phyloP scores from a whole-genome alignment of 2,797 vertebrate genomes.

The Parauchenoglanis ngamensis region DNA sequence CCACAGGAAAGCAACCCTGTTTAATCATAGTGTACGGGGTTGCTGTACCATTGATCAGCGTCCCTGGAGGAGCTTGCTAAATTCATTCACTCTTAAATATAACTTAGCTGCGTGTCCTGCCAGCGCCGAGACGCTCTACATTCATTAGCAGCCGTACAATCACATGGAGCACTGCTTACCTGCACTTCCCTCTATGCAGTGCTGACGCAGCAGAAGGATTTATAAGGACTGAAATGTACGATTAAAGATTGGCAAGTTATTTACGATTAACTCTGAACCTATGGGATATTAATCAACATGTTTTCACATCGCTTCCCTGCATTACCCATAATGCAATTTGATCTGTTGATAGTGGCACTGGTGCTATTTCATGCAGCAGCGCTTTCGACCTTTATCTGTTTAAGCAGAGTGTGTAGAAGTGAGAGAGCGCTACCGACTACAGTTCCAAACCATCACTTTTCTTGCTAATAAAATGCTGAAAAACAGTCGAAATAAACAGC shows the following conservation, averaged over 20 bases:
- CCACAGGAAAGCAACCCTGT: not conserved
- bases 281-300: not conserved
- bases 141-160: constrained; percentile 29
- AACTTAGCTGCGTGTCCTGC: not conserved
- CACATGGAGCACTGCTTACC: constrained; percentile 8
- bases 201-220: constrained; percentile 15
- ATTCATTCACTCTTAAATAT: not conserved
- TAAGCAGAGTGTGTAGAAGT: too few species aligned
- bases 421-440: not conserved
- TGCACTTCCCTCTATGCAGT: constrained; percentile 3
- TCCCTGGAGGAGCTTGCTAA: not conserved
- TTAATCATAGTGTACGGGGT: not conserved
- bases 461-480: not conserved
- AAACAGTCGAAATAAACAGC: not conserved
- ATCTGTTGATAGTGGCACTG: not conserved
- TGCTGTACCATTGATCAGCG: not conserved
- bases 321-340: not conserved
- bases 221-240: not conserved
- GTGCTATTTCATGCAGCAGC: not conserved
- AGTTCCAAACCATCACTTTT: not conserved
- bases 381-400: too few species aligned
- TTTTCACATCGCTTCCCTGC: not conserved
- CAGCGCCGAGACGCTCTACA: constrained; percentile 1
- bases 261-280: too few species aligned
- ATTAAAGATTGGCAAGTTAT: too few species aligned